A percentile compares a stretch with the other conserved stretches of the same genome.
Evolutionary conservation across 2,797 vertebrate genomes (phyloP).

Genomic region (Tapera naevia): DNA sequence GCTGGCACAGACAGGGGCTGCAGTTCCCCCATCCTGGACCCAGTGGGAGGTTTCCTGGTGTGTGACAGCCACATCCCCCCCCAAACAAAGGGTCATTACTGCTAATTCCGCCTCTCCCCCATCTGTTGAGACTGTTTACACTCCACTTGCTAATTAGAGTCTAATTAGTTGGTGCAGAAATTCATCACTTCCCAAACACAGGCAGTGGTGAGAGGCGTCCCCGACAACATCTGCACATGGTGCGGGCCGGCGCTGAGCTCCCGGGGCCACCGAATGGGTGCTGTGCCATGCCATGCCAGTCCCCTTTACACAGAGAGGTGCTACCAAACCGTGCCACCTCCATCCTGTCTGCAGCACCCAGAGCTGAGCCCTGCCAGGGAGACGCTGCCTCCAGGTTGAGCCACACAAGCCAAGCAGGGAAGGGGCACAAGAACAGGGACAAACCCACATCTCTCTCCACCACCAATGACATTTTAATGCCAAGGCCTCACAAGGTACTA

Average conservation of each 20-base stretch:
- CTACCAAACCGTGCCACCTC: background rate
- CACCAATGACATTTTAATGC: constrained; percentile 21
- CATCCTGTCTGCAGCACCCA: accelerated
- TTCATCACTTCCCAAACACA: constrained; percentile 79
- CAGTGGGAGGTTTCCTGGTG: accelerated
- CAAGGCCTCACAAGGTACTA: constrained; percentile 47
- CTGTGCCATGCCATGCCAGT: accelerated
- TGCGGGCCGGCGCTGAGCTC: background rate
- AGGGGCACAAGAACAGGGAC: background rate
- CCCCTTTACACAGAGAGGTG: background rate
- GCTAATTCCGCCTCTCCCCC: constrained; percentile 83
- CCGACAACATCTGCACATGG: constrained; percentile 71
- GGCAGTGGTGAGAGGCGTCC: constrained; percentile 17
- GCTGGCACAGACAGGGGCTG: accelerated
- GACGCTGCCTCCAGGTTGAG: background rate
- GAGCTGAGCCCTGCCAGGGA: background rate
- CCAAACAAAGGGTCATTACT: constrained; percentile 81
- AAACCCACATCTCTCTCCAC: background rate
- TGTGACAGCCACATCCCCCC: background rate
- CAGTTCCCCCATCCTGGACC: accelerated
- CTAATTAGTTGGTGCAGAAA: constrained; percentile 89
- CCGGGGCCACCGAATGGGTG: accelerated
- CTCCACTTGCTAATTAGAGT: constrained; percentile 89
- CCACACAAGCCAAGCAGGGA: background rate
- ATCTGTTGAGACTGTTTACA: constrained; percentile 93